phyloP scores from a whole-genome alignment of 2,888 invertebrate genomes.

The Lithophane socia region DNA sequence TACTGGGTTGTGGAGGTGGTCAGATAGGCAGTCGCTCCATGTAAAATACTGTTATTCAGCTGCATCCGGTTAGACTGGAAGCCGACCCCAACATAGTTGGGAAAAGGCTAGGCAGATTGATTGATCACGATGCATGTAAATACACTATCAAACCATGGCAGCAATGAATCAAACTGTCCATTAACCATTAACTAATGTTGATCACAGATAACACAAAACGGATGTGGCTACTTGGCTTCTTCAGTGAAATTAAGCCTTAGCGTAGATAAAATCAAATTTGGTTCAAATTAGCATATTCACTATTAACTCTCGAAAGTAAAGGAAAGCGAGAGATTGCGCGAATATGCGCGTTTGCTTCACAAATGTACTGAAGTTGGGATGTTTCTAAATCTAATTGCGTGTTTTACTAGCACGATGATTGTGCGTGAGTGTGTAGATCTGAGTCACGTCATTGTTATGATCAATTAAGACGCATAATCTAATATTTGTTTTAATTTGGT shows the following conservation, averaged over 20 bases:
- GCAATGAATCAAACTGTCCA: constrained; percentile 18
- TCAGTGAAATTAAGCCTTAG: constrained; percentile 63
- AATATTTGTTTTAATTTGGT: neutral
- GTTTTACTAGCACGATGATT: constrained; percentile 26
- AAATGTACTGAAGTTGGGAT: constrained; percentile 41
- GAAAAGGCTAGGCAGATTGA: too few species aligned
- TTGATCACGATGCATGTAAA: neutral
- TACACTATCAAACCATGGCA: neutral
- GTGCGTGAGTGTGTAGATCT: neutral
- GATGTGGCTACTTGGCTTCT: constrained; percentile 29
- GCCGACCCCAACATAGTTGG: too few species aligned
- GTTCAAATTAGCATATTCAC: constrained; percentile 74
- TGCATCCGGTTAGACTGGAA: too few species aligned
- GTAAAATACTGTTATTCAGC: too few species aligned
- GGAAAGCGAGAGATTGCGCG: constrained; percentile 73
- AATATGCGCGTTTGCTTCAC: constrained; percentile 45
- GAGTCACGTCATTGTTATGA: neutral
- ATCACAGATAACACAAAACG: constrained; percentile 50
- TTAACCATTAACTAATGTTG: constrained; percentile 26
- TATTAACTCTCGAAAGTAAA: constrained; percentile 71
- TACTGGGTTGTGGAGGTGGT: too few species aligned
- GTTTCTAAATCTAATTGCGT: constrained; percentile 51
- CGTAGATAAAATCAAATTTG: constrained; percentile 61
- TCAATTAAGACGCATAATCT: neutral
- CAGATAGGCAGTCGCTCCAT: too few species aligned